Evolutionary conservation across 2,113 vertebrate species (phyloP), one percentile per base, ranked within the genome.

Genomic region (Aleadryas rufinucha): DNA sequence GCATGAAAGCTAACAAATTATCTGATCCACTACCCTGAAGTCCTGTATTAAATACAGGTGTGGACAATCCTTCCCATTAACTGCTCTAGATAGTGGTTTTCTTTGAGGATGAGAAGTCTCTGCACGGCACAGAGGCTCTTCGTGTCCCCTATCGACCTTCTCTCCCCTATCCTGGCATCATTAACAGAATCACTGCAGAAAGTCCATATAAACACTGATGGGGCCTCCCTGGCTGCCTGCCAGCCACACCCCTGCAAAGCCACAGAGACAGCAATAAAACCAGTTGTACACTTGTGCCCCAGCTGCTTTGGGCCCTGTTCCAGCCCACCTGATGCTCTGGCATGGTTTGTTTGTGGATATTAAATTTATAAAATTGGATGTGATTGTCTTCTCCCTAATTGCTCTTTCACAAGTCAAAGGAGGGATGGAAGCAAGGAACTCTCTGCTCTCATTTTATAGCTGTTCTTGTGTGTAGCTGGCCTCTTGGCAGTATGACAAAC

Each of bases 311-410:
- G 90, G 95, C 93, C 49, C 66, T 78, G 71, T 35, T 94, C 95
- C 90, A 96, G 68, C 82, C 57, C 95, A 96, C 93, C 95, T 96
- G 95, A 96, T 91, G 82, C 64, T 94, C 82, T 88, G 82, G 70
- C 93, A 61, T 54, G 56, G 57, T 89, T 84, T 85, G 27, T 77
- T 89, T 82, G 68, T 86, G 87, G 75, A 83, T 88, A 94, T 96
- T 95, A 91, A 70, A 65, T 92, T 90, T 77, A 86, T 68, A 65
- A 90, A 80, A 84, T 61, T 77, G 78, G 63, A 94, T 68, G 74
- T 63, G 60, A 21, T 90, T 84, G 79, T 47, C 53, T 93, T 94
- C 42, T 93, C 89, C 75, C 52, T 88, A 88, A 91, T 80, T 95
- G 70, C 69, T 74, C 50, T 91, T 94, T 93, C 59, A 35, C 2